These are phyloP conservation scores for Anthoptus insignis DNA, from an alignment of 2,888 invertebrate genomes.

Conservation along the genomic window DNA sequence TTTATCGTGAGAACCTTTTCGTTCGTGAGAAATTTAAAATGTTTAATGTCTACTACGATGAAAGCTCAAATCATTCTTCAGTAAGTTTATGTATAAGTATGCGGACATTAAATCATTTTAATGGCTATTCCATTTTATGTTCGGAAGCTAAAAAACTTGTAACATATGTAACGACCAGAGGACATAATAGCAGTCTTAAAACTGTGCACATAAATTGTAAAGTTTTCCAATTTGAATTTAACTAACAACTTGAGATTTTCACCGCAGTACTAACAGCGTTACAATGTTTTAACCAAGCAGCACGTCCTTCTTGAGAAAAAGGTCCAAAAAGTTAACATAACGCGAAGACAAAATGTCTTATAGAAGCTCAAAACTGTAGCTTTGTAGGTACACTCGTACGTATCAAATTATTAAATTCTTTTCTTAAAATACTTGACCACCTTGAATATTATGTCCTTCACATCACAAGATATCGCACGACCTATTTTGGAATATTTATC, in stretches of 20 bases:
- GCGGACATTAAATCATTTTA: conserved; percentile 6
- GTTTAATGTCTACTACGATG: no score
- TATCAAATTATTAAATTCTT: no score
- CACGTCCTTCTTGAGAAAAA: conserved; percentile 41
- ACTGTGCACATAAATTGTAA: conserved; percentile 80
- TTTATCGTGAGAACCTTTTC: no score
- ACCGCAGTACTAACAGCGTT: conserved; percentile 70
- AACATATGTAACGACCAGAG: conserved; percentile 62
- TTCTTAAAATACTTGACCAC: no score
- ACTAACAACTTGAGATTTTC: conserved; percentile 80
- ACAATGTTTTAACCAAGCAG: conserved; percentile 71
- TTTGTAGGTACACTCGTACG: no score
- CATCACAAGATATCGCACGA: no score
- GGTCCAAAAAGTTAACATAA: no score
- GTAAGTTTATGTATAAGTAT: conserved; percentile 21
- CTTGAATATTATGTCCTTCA: no score
- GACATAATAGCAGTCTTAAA: conserved; percentile 77
- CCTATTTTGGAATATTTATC: no score
- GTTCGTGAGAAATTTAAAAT: no score
- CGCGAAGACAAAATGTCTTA: no score
- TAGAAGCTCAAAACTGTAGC: no score
- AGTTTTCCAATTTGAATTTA: conserved; percentile 84
- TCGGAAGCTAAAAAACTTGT: conserved; percentile 45
- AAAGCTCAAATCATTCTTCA: conserved; percentile 25
- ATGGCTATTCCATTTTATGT: conserved; percentile 34